These are phyloP conservation scores for Noctua janthina DNA, from an alignment of 2,888 invertebrate species.

Conservation along the genomic window DNA sequence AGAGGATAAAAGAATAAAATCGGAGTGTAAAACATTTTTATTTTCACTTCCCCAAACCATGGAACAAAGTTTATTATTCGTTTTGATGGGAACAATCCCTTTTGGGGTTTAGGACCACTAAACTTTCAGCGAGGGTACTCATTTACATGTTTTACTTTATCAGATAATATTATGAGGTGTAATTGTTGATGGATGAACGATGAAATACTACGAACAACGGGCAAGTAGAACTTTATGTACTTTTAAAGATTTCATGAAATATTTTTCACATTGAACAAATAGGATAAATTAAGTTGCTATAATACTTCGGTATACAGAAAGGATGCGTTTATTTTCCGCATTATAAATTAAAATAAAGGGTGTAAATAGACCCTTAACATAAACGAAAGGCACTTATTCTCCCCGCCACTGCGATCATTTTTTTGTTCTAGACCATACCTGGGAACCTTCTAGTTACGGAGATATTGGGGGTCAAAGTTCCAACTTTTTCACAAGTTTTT, in stretches of 20 bases:
- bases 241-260: slow-evolving; percentile 39
- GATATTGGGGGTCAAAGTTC: no score
- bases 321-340: slow-evolving; percentile 26
- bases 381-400: no score
- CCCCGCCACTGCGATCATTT: no score
- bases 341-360: no score
- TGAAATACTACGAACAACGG: slow-evolving; percentile 31
- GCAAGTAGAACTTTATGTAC: slow-evolving; percentile 16
- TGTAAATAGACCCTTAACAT: no score
- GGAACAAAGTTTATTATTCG: slow-evolving; percentile 53
- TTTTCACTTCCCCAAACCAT: slow-evolving; percentile 42
- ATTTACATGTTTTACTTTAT: slow-evolving; percentile 43
- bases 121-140: slow-evolving; percentile 39
- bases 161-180: slow-evolving; percentile 43
- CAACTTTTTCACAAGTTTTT: no score
- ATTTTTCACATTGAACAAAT: slow-evolving; percentile 41
- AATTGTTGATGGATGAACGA: slow-evolving; percentile 31
- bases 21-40: slow-evolving; percentile 32
- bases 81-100: slow-evolving; percentile 52
- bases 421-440: no score
- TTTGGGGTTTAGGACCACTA: slow-evolving; percentile 36
- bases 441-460: no score
- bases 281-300: slow-evolving; percentile 1
- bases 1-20: slow-evolving; percentile 20
- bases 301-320: background rate